Base-by-base conservation (phyloP, 1,140 invertebrate genomes). In the Agrilus planipennis region DNA sequence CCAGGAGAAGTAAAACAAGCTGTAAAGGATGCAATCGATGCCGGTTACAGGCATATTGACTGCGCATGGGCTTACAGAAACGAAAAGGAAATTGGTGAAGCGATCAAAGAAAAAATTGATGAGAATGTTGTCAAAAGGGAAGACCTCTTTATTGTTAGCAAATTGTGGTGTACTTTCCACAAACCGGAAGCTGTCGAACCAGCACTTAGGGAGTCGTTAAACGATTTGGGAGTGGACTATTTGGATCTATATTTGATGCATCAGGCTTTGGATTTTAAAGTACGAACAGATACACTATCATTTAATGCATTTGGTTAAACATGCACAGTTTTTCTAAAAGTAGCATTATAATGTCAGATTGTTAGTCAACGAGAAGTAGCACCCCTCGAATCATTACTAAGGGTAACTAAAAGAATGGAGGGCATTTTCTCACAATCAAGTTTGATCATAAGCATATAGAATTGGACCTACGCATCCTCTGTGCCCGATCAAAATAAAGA, bases 1-100 rank as follows among this genome's bases (percentile, higher is more conserved):
- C 62, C 73, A 17, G 74, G 71, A 27, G 72, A 84, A 52, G 77
- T 82, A 1, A 64, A 60, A 39, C 68, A 70, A 53, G 79, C 79
- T 16, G 71, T 85, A 0, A 67, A 64, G 41, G 54, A 61, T 45
- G 89, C 90, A 1, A 82, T 94, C 40, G 75, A 84, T 44, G 63
- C 69, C 30, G 90, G 90, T 4, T 96, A 95, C 62, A 68, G 90
- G 9, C 88, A 89, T 55, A 76, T 96, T 46, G 91, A 96, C 59
- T 89, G 86, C 55, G 90, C 90, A 20, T 71, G 70, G 38, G 73
- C 79, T 52, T 95, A 94, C 61, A 67, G 70, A 40, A 93, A 89
- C 50, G 90, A 96, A 61, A 56, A 64, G n/a, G 84, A 91, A 64
- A 76, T 95, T 30, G 90, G 90, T 0, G 57, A 60, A 32, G 89